Base-by-base conservation (phyloP, 1,140 invertebrate genomes). In the Caenorhabditis elegans region DNA sequence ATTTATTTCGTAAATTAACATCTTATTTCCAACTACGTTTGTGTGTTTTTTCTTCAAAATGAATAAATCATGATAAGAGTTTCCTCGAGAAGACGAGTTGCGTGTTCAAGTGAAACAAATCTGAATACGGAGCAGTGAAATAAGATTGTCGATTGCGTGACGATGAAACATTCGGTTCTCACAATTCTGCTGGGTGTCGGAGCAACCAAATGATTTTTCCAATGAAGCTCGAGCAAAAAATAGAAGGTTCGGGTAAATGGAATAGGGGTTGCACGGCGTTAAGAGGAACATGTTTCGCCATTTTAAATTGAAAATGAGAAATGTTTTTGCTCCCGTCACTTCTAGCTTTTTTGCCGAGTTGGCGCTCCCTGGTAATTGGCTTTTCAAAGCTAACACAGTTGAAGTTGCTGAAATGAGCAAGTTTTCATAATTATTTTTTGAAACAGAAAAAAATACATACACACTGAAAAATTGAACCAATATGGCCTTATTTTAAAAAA, bases 91-190 rank as follows among this genome's bases (percentile, higher is more conserved):
- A 10, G 28, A 39, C 6, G 5, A 53, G 26, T 24, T 70, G 60
- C 60, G 60, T 70, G 60, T 70, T 70, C 60, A 10, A 70, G 60
- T 39, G 31, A 70, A 70, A 70, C 34, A 70, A 70, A 70, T 70
- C 60, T 70, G 34, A 39, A 70, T 70, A 70, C 15, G 34, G 3
- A 31, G 17, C 51, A 34, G 15, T 8, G 5, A 15, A 43, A 70
- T 70, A 39, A 5, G 60, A 70, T 39, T 70, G 34, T 10, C 17
- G 60, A 70, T 70, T 43, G 60, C 60, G 60, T 70, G 60, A 70
- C 60, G 28, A 2, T 39, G 60, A 70, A 70, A 39, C 60, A 70
- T 70, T 70, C 34, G 26, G 26, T 19, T 15, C 6, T 43, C 39
- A 43, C 39, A 43, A 15, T 15, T 43, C 60, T 70, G 11, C 5